Evolutionary conservation across 2,797 vertebrate genomes (phyloP).

Genomic region (Thaleichthys pacificus): DNA sequence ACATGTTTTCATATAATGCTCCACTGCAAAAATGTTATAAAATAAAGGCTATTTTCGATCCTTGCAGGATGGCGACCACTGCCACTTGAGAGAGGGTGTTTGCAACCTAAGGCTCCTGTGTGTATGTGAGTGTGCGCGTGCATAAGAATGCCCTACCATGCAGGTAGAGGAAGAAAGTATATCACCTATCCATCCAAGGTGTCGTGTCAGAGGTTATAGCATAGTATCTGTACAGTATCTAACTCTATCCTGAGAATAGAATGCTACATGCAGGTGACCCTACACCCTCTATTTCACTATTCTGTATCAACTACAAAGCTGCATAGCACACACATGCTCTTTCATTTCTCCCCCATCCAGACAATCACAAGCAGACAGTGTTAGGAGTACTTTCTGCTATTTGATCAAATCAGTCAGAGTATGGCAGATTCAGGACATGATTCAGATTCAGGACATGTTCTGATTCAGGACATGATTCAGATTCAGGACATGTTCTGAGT

Average conservation of each 20-base stretch:
- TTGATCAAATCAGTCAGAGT: not conserved
- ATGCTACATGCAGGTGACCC: not conserved
- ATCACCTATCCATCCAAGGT: not conserved
- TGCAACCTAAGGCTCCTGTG: no score
- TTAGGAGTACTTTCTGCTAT: not conserved
- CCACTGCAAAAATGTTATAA: conserved; percentile 2
- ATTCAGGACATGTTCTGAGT: no score
- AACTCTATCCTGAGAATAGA: not conserved
- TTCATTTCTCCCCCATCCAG: conserved; percentile 14
- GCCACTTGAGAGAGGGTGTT: not conserved
- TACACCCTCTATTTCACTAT: conserved; percentile 10
- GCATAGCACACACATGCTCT: conserved; percentile 36
- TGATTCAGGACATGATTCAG: no score
- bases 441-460: no score
- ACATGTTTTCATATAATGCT: not conserved
- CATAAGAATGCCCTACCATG: not conserved
- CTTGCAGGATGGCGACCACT: not conserved
- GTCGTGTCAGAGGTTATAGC: not conserved
- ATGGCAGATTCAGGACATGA: no score
- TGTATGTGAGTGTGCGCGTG: no score
- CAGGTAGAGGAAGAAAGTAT: not conserved
- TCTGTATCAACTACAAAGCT: conserved; percentile 39
- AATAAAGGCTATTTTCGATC: not conserved
- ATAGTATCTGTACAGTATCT: not conserved
- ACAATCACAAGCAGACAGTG: not conserved